Conservation (phyloP, 92 coral and sea anemone species). For the Palythoa grandiflora region DNA sequence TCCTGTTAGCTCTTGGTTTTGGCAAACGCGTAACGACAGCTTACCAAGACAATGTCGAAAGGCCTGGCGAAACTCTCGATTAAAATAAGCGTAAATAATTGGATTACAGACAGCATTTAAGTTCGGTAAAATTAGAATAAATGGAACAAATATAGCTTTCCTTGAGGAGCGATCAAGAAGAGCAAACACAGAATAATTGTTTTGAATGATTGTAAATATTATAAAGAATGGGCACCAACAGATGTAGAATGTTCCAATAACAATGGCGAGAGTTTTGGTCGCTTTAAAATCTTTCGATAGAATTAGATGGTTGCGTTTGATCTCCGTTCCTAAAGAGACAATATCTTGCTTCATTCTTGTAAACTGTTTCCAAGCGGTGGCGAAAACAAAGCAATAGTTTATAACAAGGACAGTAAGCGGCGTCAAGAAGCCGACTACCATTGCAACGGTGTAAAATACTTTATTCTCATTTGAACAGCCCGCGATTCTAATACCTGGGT, state of each 20-base stretch:
- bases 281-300: conserved; percentile 64
- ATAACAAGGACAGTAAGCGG: conserved; percentile 80
- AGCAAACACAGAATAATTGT: conserved; percentile 28
- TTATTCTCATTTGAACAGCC: conserved; percentile 72
- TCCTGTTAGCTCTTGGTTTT: not conserved
- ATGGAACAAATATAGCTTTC: conserved; percentile 35
- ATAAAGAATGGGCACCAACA: conserved; percentile 72
- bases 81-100: conserved; percentile 39
- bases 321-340: conserved; percentile 24
- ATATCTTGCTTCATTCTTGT: conserved; percentile 73
- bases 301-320: conserved; percentile 37
- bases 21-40: not conserved
- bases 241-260: conserved; percentile 57
- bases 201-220: conserved; percentile 51
- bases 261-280: conserved; percentile 59
- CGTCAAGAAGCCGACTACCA: conserved; percentile 82
- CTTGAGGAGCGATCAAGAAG: conserved; percentile 1
- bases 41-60: conserved; percentile 20
- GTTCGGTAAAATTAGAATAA: conserved; percentile 24
- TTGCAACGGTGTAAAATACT: conserved; percentile 92
- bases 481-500: conserved; percentile 35
- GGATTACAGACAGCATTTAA: conserved; percentile 42
- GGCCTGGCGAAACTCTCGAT: conserved; percentile 32
- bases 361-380: conserved; percentile 91
- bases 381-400: conserved; percentile 80